These are phyloP conservation scores for Leptoteleia sp. DNA, from an alignment of 1,140 invertebrate species.

Conservation along the genomic window DNA sequence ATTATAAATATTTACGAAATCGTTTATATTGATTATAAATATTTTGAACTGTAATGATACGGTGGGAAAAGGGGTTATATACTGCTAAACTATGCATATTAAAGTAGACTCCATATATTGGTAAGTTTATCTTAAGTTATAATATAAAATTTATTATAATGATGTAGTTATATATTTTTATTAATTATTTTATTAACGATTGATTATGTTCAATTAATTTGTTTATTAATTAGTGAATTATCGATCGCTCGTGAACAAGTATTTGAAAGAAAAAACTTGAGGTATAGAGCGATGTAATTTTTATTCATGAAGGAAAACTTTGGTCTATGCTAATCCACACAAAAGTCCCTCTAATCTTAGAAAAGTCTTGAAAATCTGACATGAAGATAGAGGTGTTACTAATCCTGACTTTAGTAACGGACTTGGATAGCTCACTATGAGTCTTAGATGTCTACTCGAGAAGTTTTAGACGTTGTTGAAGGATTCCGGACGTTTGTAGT, in stretches of 20 bases:
- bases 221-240: background rate
- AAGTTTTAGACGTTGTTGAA: slow-evolving; percentile 22
- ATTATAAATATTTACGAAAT: too few species aligned
- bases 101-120: too few species aligned
- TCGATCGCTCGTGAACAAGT: background rate
- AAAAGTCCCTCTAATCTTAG: slow-evolving; percentile 35
- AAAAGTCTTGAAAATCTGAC: slow-evolving; percentile 42
- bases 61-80: too few species aligned
- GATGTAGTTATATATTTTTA: background rate
- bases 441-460: slow-evolving; percentile 34
- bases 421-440: slow-evolving; percentile 18
- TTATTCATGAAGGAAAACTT: slow-evolving; percentile 18
- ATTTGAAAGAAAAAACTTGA: slow-evolving; percentile 2
- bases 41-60: too few species aligned
- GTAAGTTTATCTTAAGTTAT: too few species aligned
- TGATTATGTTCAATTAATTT: background rate
- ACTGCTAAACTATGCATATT: too few species aligned
- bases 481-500: slow-evolving; percentile 7
- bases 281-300: slow-evolving; percentile 5
- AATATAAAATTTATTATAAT: too few species aligned
- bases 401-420: slow-evolving; percentile 32
- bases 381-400: slow-evolving; percentile 15
- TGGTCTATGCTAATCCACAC: slow-evolving; percentile 26
- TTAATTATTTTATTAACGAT: background rate
- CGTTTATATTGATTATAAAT: too few species aligned